These are phyloP conservation scores for Penaeus chinensis DNA, from an alignment of 1,140 invertebrate genomes.

Conservation along the genomic window DNA sequence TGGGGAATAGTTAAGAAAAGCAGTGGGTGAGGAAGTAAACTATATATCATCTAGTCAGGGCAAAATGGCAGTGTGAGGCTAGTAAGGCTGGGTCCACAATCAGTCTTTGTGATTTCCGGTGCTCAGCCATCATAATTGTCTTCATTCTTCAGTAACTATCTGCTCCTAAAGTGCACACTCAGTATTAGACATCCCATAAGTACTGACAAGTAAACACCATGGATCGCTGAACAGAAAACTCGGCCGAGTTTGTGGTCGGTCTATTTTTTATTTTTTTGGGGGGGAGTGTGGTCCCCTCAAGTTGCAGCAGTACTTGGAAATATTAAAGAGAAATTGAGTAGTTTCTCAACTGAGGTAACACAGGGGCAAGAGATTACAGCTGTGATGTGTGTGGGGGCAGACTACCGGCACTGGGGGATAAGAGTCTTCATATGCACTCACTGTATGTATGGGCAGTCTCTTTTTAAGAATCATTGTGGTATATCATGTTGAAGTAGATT, in stretches of 20 bases:
- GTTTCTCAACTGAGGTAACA: conserved; percentile 48
- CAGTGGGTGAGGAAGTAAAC: conserved; percentile 50
- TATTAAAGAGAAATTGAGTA: neutral
- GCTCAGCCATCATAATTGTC: conserved; percentile 51
- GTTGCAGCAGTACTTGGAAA: conserved; percentile 30
- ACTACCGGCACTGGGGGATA: conserved; percentile 32
- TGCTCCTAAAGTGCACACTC: conserved; percentile 51
- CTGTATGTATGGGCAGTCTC: conserved; percentile 32
- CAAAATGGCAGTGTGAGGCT: conserved; percentile 57
- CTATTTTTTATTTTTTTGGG: no score
- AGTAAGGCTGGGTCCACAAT: conserved; percentile 49
- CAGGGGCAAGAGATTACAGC: conserved; percentile 55
- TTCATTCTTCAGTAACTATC: conserved; percentile 43
- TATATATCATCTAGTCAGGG: conserved; percentile 60
- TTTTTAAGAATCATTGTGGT: no score
- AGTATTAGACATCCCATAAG: conserved; percentile 49
- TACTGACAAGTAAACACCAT: conserved; percentile 31
- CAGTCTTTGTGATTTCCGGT: conserved; percentile 45
- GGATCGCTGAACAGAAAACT: neutral
- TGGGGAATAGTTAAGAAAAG: conserved; percentile 51
- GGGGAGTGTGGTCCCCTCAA: no score
- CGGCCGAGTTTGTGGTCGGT: neutral
- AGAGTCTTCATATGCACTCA: conserved; percentile 20
- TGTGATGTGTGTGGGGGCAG: conserved; percentile 56
- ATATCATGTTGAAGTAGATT: no score